A percentile compares a stretch with the other conserved stretches of the same genome.
These are phyloP conservation scores for Lasiommata megera DNA, from an alignment of 2,888 invertebrate species.

Conservation along the genomic window DNA sequence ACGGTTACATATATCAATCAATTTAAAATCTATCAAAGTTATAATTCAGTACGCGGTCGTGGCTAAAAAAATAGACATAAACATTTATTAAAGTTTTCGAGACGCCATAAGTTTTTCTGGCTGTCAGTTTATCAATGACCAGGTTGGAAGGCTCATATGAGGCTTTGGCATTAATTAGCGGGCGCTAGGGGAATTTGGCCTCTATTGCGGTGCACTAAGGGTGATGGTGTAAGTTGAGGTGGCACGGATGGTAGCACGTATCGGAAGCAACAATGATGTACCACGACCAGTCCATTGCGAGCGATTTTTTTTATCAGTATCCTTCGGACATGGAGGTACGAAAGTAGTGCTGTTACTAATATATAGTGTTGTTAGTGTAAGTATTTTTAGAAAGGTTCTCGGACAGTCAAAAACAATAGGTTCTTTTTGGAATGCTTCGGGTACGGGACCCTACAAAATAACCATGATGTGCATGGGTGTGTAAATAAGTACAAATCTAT, in stretches of 20 bases:
- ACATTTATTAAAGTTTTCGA: constrained; percentile 26
- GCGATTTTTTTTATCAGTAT: constrained; percentile 66
- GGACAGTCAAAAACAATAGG: too few relatives aligned
- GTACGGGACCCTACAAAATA: too few relatives aligned
- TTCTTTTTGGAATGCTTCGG: too few relatives aligned
- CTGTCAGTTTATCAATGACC: constrained; percentile 40
- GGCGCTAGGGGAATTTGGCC: constrained; percentile 22
- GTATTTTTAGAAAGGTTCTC: too few relatives aligned
- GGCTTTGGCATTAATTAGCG: constrained; percentile 38
- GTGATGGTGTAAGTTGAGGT: constrained; percentile 5
- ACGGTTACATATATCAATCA: not conserved
- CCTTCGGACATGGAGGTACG: constrained; percentile 41
- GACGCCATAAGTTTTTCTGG: constrained; percentile 30
- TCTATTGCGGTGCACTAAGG: constrained; percentile 25
- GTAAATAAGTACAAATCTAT: too few relatives aligned
- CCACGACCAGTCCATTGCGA: constrained; percentile 58
- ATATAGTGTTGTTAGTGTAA: too few relatives aligned
- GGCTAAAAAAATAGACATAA: constrained; percentile 20
- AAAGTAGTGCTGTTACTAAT: constrained; percentile 29
- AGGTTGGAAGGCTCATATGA: constrained; percentile 34
- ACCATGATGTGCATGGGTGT: too few relatives aligned
- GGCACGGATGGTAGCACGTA: constrained; percentile 57
- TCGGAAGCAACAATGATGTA: constrained; percentile 69
- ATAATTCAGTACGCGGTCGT: constrained; percentile 2
- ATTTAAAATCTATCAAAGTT: not conserved